Evolutionary conservation across 2,113 vertebrate genomes (phyloP).

Genomic region (Alligator mississippiensis): DNA sequence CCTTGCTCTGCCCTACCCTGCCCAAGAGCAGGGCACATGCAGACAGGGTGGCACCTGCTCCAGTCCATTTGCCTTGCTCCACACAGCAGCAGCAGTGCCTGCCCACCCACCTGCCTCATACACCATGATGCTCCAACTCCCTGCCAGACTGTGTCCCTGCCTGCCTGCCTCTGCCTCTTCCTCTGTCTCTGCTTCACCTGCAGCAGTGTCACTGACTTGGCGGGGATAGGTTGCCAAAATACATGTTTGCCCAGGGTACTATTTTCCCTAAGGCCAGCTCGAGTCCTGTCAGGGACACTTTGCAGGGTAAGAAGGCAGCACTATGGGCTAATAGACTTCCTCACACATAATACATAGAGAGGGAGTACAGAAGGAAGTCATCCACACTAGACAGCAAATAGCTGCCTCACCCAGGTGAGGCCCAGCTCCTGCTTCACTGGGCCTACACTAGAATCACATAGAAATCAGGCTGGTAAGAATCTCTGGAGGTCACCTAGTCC

Average conservation of each 20-base stretch:
- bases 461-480: too few relatives aligned
- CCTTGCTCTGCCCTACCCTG: rapidly evolving
- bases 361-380: neutral
- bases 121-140: neutral
- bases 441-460: neutral
- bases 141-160: rapidly evolving
- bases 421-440: neutral
- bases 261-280: too few relatives aligned
- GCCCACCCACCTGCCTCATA: rapidly evolving
- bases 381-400: neutral
- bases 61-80: neutral
- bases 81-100: neutral
- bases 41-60: too few relatives aligned
- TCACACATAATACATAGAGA: neutral
- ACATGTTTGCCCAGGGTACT: too few relatives aligned
- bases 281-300: neutral
- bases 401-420: neutral
- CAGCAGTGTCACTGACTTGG: too few relatives aligned
- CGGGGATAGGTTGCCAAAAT: too few relatives aligned
- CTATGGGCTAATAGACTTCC: neutral
- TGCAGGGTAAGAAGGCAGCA: neutral
- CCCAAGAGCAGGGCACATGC: neutral
- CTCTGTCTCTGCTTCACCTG: too few relatives aligned
- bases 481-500: too few relatives aligned
- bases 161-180: too few relatives aligned